phyloP scores from a whole-genome alignment of 1,140 invertebrate genomes.

The Dendrolimus punctatus region DNA sequence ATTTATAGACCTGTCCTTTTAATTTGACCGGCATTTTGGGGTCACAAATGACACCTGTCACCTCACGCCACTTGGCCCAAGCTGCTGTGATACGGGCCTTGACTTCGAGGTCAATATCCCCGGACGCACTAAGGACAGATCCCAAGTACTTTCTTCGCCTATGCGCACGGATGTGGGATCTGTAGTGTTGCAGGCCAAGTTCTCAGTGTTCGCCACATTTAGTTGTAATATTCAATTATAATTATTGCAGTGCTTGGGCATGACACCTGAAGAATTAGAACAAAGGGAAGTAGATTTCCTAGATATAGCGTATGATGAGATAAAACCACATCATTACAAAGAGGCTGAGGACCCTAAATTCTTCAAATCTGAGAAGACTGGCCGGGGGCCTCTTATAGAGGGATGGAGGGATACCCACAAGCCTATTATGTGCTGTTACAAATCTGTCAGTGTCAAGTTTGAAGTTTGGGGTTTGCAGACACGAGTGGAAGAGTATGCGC shows the following conservation, averaged over 20 bases:
- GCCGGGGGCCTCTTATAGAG: conserved; percentile 84
- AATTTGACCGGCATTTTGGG: too few species aligned
- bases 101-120: too few species aligned
- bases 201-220: too few species aligned
- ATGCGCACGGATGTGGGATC: too few species aligned
- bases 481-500: conserved; percentile 90
- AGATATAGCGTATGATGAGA: conserved; percentile 92
- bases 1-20: too few species aligned
- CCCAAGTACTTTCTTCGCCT: too few species aligned
- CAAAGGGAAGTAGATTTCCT: conserved; percentile 84
- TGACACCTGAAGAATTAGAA: conserved; percentile 82
- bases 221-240: conserved; percentile 5
- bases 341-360: conserved; percentile 89
- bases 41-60: too few species aligned
- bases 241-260: conserved; percentile 79
- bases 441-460: conserved; percentile 89
- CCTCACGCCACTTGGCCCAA: too few species aligned
- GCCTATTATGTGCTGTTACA: conserved; percentile 96
- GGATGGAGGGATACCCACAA: conserved; percentile 83
- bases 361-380: conserved; percentile 88
- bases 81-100: too few species aligned
- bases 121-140: too few species aligned
- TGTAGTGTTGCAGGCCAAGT: too few species aligned
- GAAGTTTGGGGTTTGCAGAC: conserved; percentile 95
- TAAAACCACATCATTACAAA: conserved; percentile 90